Percentiles rank a stretch among this genome's conserved stretches.
phyloP scores from a whole-genome alignment of 37 sponge, comb jelly and placozoan species.

The Corticium candelabrum region DNA sequence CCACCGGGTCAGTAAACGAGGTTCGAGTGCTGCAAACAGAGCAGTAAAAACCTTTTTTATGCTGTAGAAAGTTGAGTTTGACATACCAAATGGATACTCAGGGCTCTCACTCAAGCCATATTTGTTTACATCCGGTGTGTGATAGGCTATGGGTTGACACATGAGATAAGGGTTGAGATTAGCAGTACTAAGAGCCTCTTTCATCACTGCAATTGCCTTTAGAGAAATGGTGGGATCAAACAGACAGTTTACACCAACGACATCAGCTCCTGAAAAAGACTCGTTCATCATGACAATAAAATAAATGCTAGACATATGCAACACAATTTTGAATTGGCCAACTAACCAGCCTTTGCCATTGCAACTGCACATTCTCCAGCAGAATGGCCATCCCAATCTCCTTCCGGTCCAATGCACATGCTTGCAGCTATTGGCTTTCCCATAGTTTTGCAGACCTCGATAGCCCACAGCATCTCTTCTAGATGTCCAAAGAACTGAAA shows the following conservation, averaged over 20 bases:
- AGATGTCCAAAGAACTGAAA: constrained; percentile 13
- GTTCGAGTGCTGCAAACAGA: neutral
- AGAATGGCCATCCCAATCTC: neutral
- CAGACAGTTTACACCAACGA: constrained; percentile 12
- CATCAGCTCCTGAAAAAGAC: constrained; percentile 13
- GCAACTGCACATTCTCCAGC: constrained; percentile 1
- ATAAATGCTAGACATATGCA: neutral
- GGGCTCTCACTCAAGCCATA: neutral
- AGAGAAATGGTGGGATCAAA: constrained; percentile 6
- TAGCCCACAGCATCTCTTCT: constrained; percentile 8
- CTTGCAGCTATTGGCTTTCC: constrained; percentile 12
- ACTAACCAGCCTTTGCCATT: neutral
- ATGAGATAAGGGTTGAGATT: neutral
- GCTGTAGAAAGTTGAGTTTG: neutral
- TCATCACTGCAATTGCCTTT: constrained; percentile 7
- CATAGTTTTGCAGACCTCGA: constrained; percentile 2
- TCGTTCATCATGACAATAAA: neutral
- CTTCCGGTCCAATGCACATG: constrained; percentile 16
- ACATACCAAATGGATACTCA: constrained; percentile 15
- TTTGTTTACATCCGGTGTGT: constrained; percentile 1
- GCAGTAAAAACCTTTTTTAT: neutral
- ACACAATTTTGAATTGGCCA: neutral
- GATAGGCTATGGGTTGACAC: neutral
- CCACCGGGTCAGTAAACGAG: constrained; percentile 3
- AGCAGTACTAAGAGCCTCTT: neutral